Conservation (phyloP, 2,113 vertebrate genomes). For the Nettapus auritus region DNA sequence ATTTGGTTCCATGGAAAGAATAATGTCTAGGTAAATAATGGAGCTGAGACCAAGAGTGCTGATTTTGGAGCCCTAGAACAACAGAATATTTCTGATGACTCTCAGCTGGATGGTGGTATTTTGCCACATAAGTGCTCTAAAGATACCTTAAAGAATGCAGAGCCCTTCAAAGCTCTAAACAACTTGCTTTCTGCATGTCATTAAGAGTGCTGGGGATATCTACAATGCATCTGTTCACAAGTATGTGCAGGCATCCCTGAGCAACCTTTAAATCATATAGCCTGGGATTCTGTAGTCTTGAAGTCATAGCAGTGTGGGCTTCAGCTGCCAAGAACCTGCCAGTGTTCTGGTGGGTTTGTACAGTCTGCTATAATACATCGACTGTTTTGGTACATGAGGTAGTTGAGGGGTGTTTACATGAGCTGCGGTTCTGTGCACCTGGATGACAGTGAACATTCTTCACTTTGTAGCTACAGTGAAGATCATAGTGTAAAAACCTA, state of each 20-base stretch:
- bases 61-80: conserved; percentile 52
- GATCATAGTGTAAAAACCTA: neutral
- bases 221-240: conserved; percentile 62
- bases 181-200: conserved; percentile 58
- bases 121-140: conserved; percentile 71
- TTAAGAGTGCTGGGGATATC: conserved; percentile 65
- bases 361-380: neutral
- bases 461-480: neutral
- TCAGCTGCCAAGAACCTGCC: conserved; percentile 19
- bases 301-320: neutral
- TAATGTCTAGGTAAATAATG: conserved; percentile 64
- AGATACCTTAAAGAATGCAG: conserved; percentile 53
- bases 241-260: conserved; percentile 17
- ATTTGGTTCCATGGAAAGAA: conserved; percentile 49
- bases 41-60: conserved; percentile 48
- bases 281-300: neutral
- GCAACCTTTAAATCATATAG: conserved; percentile 27
- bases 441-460: neutral
- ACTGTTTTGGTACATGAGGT: neutral
- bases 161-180: conserved; percentile 66
- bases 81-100: conserved; percentile 62
- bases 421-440: neutral
- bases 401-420: neutral
- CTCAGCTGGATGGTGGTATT: conserved; percentile 64
- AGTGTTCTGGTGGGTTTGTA: neutral